These are phyloP conservation scores for Dolichoris vasculosae DNA, from an alignment of 1,140 invertebrate species.

Conservation along the genomic window DNA sequence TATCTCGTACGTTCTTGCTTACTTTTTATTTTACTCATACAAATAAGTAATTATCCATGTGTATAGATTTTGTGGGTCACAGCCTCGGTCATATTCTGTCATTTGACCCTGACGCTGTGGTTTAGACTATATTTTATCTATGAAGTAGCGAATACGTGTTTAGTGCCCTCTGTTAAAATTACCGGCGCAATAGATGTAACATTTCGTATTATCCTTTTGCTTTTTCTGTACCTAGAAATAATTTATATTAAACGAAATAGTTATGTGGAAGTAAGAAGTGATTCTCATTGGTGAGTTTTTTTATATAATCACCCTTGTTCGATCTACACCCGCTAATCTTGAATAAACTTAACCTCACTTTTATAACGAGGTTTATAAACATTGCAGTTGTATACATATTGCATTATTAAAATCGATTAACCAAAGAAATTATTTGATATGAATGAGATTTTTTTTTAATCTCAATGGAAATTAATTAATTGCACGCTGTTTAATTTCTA, in stretches of 20 bases:
- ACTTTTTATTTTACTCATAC: no score
- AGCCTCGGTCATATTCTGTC: no score
- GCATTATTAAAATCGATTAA: neutral
- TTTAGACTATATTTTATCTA: no score
- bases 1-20: no score
- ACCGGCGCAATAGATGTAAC: neutral
- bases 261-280: neutral
- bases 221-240: neutral
- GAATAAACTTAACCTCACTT: conserved; percentile 43
- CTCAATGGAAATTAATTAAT: neutral
- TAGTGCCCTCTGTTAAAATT: neutral
- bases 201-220: neutral
- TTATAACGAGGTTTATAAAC: conserved; percentile 13
- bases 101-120: no score
- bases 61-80: no score
- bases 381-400: conserved; percentile 18
- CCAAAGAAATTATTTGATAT: neutral
- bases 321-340: neutral
- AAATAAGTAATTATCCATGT: no score
- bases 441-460: neutral
- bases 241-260: conserved; percentile 11
- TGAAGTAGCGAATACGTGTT: neutral
- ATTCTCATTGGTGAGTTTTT: neutral
- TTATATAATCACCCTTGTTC: neutral
- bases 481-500: neutral